Percentiles rank a stretch among this genome's conserved stretches.
Conservation (phyloP, 2,888 invertebrate species). For the Parnassius orleans region DNA sequence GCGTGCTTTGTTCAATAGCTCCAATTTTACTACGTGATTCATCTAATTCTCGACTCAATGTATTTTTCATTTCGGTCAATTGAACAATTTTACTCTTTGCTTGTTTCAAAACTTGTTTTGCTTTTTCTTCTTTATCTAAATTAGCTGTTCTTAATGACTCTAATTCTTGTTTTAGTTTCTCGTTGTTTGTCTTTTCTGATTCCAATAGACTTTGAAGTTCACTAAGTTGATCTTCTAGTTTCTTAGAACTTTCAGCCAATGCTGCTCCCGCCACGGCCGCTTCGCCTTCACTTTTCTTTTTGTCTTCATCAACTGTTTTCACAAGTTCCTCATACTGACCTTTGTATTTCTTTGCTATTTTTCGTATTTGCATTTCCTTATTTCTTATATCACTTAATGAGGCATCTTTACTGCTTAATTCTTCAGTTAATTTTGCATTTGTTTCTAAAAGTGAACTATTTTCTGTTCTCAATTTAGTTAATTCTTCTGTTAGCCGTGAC, state of each 20-base stretch:
- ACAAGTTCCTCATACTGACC: conserved; percentile 89
- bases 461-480: conserved; percentile 83
- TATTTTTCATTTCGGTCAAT: conserved; percentile 85
- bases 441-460: conserved; percentile 81
- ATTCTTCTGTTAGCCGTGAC: conserved; percentile 80
- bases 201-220: conserved; percentile 69
- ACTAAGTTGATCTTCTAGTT: conserved; percentile 71
- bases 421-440: conserved; percentile 83
- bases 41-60: conserved; percentile 80
- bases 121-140: conserved; percentile 83
- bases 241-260: conserved; percentile 72
- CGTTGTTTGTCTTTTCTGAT: conserved; percentile 80
- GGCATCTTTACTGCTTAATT: conserved; percentile 84
- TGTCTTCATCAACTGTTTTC: conserved; percentile 84
- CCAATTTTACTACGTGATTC: conserved; percentile 75
- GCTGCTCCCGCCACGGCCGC: conserved; percentile 71
- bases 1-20: conserved; percentile 73
- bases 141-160: conserved; percentile 80
- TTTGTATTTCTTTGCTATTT: conserved; percentile 96
- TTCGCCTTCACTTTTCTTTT: conserved; percentile 79
- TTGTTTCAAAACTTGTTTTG: conserved; percentile 85
- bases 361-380: conserved; percentile 88
- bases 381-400: conserved; percentile 84
- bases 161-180: conserved; percentile 84
- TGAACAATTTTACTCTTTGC: conserved; percentile 88